phyloP scores from a whole-genome alignment of 2,797 vertebrate species.

The Hypotaenidia okinawae region DNA sequence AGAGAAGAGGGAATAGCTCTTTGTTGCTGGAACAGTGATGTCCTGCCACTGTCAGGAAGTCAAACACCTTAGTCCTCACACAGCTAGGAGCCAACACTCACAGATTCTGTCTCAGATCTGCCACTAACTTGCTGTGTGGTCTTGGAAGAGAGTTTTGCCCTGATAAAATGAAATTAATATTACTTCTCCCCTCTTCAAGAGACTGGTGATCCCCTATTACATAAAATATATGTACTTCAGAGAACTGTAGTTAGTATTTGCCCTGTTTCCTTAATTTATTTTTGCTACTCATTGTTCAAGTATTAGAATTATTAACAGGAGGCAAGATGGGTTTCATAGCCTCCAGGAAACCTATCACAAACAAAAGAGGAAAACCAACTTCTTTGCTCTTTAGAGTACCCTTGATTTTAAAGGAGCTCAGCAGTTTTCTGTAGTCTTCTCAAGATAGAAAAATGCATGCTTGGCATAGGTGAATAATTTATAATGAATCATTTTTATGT shows the following conservation, averaged over 20 bases:
- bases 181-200: background rate
- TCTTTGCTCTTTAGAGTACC: background rate
- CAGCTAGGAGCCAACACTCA: background rate
- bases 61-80: slow-evolving; percentile 16
- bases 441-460: background rate
- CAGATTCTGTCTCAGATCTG: background rate
- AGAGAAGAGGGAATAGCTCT: slow-evolving; percentile 52
- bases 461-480: background rate
- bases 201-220: background rate
- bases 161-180: background rate
- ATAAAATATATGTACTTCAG: background rate
- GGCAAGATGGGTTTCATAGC: background rate
- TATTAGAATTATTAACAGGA: background rate
- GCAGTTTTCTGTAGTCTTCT: background rate
- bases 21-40: slow-evolving; percentile 1
- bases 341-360: background rate
- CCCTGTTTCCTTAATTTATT: background rate
- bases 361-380: background rate
- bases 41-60: background rate
- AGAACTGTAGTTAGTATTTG: background rate
- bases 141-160: background rate
- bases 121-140: slow-evolving; percentile 41
- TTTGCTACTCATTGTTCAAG: background rate
- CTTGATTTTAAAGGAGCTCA: background rate
- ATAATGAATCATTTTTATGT: background rate